Evolutionary conservation across 2,113 vertebrate genomes (phyloP), one percentile per base, ranked within the genome.

Genomic region (Phaethornis superciliosus): DNA sequence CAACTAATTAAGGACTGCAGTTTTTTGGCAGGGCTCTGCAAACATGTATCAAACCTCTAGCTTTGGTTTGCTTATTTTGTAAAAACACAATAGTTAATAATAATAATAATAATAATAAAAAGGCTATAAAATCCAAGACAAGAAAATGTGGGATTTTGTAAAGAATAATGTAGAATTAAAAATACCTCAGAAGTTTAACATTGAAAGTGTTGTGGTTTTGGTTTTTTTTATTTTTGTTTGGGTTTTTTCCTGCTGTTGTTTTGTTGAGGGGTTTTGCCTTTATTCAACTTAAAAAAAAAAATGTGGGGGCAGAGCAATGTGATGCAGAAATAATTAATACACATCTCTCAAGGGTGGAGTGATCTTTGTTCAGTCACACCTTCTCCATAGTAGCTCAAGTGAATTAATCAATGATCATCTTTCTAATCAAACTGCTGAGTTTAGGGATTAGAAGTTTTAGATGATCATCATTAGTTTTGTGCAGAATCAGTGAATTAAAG

Each of bases 331-430:
- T 83, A 85, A 91, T 93, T 85, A 77, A 46, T 59, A 68, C 40
- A 35, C 56, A 35, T 91, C 89, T 91, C 15, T 91, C 63, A 81
- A 23, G 19, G 71, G 79, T 64, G 67, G 79, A 85, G 59, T 77
- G 79, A 83, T 85, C 26, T 93, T 42, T 94, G 63, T 64, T 93
- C 82, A 85, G 79, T 93, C 67, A 93, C 71, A 75, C 85, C 87
- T 93, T 92, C 54, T 75, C 64, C 27, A 46, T 71, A 78, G 79
- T 91, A 82, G 83, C 55, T 93, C 71, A 68, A 83, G 68, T 86
- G 52, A 15, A 52, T 96, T 92, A 95, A 91, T 95, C 71, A 71
- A 75, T 94, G 52, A 75, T 93, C 72, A 71, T 90, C 37, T 88
- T 83, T 72, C 28, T 91, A 81, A 91, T 91, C 88, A 77, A 96